phyloP scores from a whole-genome alignment of 2,113 vertebrate genomes.

The Thermophis baileyi region DNA sequence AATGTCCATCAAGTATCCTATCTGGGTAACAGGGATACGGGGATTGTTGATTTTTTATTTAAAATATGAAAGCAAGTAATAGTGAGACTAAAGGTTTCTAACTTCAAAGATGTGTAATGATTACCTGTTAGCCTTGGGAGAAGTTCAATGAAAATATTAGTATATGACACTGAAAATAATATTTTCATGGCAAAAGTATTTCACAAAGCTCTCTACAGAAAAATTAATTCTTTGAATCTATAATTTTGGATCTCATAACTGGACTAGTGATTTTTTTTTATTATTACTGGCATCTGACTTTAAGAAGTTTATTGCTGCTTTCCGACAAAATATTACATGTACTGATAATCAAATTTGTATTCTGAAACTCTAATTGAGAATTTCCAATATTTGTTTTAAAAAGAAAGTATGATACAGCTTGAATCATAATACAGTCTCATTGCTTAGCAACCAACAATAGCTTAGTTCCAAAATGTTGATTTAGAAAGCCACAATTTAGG shows the following conservation, averaged over 20 bases:
- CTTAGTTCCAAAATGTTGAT: not conserved
- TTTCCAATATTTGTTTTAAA: not conserved
- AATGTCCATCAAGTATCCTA: not conserved
- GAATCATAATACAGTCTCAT: slow-evolving; percentile 18
- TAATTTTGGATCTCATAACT: not conserved
- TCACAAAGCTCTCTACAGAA: not conserved
- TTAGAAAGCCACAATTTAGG: not conserved
- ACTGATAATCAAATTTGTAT: not conserved
- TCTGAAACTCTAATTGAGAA: not conserved
- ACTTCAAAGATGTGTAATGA: not conserved
- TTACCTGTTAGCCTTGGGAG: not conserved
- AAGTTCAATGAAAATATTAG: not conserved
- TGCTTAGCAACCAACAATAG: not conserved
- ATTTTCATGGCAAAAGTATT: not conserved
- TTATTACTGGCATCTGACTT: not conserved
- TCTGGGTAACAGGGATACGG: not conserved
- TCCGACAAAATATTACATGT: not conserved
- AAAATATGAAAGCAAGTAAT: not conserved
- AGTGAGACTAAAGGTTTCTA: not conserved
- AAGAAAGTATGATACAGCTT: not conserved
- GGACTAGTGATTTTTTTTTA: not conserved
- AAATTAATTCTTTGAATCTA: not conserved
- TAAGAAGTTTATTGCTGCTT: not conserved
- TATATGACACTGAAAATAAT: not conserved
- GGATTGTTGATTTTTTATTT: not conserved